Evolutionary conservation across 2,113 vertebrate species (phyloP), one percentile per base, ranked within the genome.

Genomic region (Alexandromys fortis): DNA sequence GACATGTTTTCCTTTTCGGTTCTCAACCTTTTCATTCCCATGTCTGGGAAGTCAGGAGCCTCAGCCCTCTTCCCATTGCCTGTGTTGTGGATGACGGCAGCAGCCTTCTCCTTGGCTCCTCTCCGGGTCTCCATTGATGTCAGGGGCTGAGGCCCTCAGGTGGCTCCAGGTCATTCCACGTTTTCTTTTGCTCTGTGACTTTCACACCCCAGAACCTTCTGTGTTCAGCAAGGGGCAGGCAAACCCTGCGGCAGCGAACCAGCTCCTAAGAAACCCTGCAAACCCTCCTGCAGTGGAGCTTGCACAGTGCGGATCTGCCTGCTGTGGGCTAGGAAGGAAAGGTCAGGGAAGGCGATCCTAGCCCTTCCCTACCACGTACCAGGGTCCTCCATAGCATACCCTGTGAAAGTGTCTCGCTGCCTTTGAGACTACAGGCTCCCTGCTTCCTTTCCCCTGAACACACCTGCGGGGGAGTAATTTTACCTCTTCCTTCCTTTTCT

Each of bases 1-100:
- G 96, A 94, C 26, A 81, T 89, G 94, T 97, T 98, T 97, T 98
- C 91, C 92, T 97, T 93, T 96, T 91, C 72, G 92, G 96, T 97
- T 97, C 47, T 88, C 95, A 68, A 90, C 65, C 63, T 97, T 98
- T 98, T 96, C 82, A 67, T 3, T 92, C 94, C 96, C 89, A 91
- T 92, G 93, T 92, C 94, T 63, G 87, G 95, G 98, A 90, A 85
- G 13, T 35, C 96, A 94, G 77, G 72, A 88, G 83, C 77, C 96
- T 97, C 94, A 95, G 94, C n/a, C 78, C 79, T 89, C 38, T 88
- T 97, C 72, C 72, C 65, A 17, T 95, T 96, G 94, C 3, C 19
- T 97, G 92, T 89, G 86, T 67, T 13, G 30, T 95, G 4, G 49
- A 65, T 38, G 3, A 13, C 30, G 67, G 24, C 5, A 0, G 8